These are phyloP conservation scores for Chironomus striatipennis DNA, from an alignment of 1,140 invertebrate genomes.

Conservation along the genomic window DNA sequence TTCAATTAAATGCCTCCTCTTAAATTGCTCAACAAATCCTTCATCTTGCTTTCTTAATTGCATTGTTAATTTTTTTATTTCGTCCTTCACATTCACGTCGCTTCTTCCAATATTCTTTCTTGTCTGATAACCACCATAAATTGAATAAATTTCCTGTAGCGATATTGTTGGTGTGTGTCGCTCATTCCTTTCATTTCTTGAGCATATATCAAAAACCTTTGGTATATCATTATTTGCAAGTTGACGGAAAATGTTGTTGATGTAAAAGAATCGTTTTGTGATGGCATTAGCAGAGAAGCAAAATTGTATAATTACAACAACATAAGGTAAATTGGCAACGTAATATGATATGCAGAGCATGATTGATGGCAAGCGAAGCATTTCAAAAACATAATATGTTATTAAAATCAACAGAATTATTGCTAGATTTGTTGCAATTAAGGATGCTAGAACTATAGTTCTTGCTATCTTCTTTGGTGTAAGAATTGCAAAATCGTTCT, in stretches of 20 bases:
- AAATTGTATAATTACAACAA: neutral
- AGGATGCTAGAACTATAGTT: neutral
- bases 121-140: neutral
- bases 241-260: neutral
- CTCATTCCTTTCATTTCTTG: neutral
- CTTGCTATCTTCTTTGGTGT: neutral
- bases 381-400: neutral
- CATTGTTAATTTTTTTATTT: neutral
- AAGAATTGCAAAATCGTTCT: neutral
- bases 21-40: neutral
- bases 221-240: neutral
- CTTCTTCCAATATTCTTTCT: neutral
- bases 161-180: neutral
- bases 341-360: neutral
- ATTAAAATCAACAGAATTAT: neutral
- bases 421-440: neutral
- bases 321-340: neutral
- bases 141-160: neutral
- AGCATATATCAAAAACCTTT: conserved; percentile 18
- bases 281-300: neutral
- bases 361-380: neutral
- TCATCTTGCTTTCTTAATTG: neutral
- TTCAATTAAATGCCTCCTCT: neutral
- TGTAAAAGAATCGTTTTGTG: neutral
- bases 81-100: neutral